Conservation (phyloP, 2,888 invertebrate genomes). For the Lochmaea crataegi region DNA sequence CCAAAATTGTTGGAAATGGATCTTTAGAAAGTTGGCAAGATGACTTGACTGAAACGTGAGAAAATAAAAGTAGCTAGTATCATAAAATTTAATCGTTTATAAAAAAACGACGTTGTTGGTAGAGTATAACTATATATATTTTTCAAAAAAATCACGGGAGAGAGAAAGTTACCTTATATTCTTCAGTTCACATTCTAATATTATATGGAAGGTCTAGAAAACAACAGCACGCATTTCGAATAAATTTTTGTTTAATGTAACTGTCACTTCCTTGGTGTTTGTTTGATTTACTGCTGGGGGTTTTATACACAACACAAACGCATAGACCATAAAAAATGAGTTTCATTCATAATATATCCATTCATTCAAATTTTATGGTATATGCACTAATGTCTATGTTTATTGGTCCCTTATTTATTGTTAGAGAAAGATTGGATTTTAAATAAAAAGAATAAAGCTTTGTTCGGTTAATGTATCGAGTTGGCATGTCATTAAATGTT, state of each 20-base stretch:
- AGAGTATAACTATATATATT: too few relatives aligned
- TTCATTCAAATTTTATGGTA: conserved; percentile 4
- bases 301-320: conserved; percentile 1
- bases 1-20: background rate
- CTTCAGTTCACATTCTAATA: too few relatives aligned
- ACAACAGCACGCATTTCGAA: background rate
- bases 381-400: conserved; percentile 1
- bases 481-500: too few relatives aligned
- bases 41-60: background rate
- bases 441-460: background rate
- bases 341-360: conserved; percentile 2
- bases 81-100: too few relatives aligned
- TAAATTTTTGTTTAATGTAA: conserved; percentile 7
- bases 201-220: too few relatives aligned
- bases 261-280: conserved; percentile 7
- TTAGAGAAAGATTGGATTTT: background rate
- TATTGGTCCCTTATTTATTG: conserved; percentile 1
- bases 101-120: too few relatives aligned
- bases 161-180: too few relatives aligned
- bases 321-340: conserved; percentile 2
- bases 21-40: background rate
- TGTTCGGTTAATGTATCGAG: background rate
- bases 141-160: too few relatives aligned
- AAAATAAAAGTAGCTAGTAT: background rate
- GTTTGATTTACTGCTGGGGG: background rate